Evolutionary conservation across 2,888 invertebrate genomes (phyloP), one percentile per base, ranked within the genome.

Genomic region (Andrena flavipes): DNA sequence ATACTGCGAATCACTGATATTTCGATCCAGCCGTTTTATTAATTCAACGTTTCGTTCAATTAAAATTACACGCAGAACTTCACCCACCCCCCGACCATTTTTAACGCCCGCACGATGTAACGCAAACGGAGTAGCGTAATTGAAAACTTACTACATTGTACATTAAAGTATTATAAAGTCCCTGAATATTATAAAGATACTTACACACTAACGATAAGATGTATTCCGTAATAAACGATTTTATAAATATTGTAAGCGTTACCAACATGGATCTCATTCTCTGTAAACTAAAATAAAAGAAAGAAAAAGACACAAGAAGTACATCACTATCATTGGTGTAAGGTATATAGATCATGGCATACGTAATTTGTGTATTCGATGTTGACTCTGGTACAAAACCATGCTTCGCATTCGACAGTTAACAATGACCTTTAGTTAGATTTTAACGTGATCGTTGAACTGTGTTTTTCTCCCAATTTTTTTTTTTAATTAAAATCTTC

Each of bases 361-460:
- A 49, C 60, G 51, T 74, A 64, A 56, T 69, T 76, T 69, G 65
- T 82, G 76, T 82, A 76, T 67, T 69, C 62, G 67, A 65, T 67
- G 84, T 85, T 80, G 65, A 85, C 84, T 85, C 84, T 85, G 84
- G 84, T 85, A 81, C 84, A 85, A 85, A 85, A 75, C 74, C 80
- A 77, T 60, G 76, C 62, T 80, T 70, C 74, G 60, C 67, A 56
- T 48, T 56, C 23, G 33, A 54, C 72, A 77, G 64, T 65, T 70
- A 59, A 72, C 60, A 54, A 62, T 10, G 26, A 76, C 23, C 51
- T 72, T 42, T 48, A 80, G 48, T 80, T 80, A 73, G 2, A 51
- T 76, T 72, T 76, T 72, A 68, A 77, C 62, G 26, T n/a, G 62
- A 65, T 64, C 6, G 30, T 67, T n/a, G 30, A 70, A n/a, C 8